Base-by-base conservation (phyloP, 2,797 vertebrate genomes). In the Pelodytes ibericus region DNA sequence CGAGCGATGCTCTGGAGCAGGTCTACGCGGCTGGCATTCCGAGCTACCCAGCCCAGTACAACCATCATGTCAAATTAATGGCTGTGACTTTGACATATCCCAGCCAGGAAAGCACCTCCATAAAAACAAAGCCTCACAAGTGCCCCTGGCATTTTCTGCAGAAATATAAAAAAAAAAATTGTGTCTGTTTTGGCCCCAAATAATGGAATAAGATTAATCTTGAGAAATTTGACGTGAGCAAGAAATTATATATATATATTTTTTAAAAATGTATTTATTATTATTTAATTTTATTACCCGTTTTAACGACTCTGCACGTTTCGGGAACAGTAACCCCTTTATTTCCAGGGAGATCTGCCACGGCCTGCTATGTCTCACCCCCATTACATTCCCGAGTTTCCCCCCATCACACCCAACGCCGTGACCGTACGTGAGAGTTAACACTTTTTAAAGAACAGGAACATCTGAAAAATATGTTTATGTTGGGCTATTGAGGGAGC, bases 161-260 rank as follows among this genome's bases (percentile, higher is more conserved):
- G 39, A 78, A 67, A n/a, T n/a, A n/a, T n/a, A n/a, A n/a, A n/a
- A n/a, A n/a, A n/a, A n/a, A n/a, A n/a, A n/a, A n/a, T n/a, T 72
- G 51, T 78, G 69, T 72, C 70, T 72, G 75, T 61, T 72, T 78
- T 78, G 75, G 75, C 69, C 70, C 29, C 56, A 78, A 72, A 72
- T 72, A 72, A 78, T 72, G 75, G 75, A 78, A 78, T 72, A 78
- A 78, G 41, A 67, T 78, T 72, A 77, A 72, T 77, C 68, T 71
- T 57, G 4, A 78, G 75, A 72, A 66, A 72, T 72, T 71, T 67
- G 75, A 67, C 75, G n/a, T 72, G 70, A 66, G 53, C 62, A 61
- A 78, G 75, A 67, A 67, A 78, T 51, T 11, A 44, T 26, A 44
- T n/a, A n/a, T n/a, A n/a, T n/a, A n/a, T n/a, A n/a, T n/a, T n/a